Conservation (phyloP, 1,140 invertebrate species). For the Oryctes rhinoceros region DNA sequence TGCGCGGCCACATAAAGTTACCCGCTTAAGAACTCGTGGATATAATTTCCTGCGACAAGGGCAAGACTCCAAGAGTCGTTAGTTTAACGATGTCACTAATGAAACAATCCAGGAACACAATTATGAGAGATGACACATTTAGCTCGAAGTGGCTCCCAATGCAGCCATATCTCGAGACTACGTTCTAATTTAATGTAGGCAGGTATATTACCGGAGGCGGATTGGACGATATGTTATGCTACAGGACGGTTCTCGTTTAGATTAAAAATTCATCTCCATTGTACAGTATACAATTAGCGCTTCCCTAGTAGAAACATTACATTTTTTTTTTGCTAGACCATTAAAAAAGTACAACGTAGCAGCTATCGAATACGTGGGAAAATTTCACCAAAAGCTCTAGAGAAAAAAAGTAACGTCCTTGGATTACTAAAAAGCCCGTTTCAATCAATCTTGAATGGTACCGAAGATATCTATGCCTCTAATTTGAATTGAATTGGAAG, state of each 20-base stretch:
- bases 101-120: slow-evolving; percentile 58
- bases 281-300: no score
- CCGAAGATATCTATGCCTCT: no score
- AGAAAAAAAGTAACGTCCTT: no score
- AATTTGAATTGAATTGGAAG: no score
- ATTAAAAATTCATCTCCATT: background rate
- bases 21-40: slow-evolving; percentile 38
- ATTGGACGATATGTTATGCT: background rate
- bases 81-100: slow-evolving; percentile 59
- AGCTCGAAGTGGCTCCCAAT: slow-evolving; percentile 49
- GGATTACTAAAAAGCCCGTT: no score
- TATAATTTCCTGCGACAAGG: slow-evolving; percentile 52
- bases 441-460: no score
- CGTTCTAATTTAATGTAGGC: slow-evolving; percentile 29
- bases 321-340: no score
- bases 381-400: no score
- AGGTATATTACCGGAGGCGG: background rate
- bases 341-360: no score
- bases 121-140: slow-evolving; percentile 58
- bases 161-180: slow-evolving; percentile 46
- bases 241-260: background rate
- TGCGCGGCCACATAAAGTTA: slow-evolving; percentile 25
- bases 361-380: no score
- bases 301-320: no score
- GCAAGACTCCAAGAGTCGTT: slow-evolving; percentile 53